Evolutionary conservation across 2,113 vertebrate species (phyloP), one percentile per base, ranked within the genome.

Genomic region (Toxostoma redivivum): DNA sequence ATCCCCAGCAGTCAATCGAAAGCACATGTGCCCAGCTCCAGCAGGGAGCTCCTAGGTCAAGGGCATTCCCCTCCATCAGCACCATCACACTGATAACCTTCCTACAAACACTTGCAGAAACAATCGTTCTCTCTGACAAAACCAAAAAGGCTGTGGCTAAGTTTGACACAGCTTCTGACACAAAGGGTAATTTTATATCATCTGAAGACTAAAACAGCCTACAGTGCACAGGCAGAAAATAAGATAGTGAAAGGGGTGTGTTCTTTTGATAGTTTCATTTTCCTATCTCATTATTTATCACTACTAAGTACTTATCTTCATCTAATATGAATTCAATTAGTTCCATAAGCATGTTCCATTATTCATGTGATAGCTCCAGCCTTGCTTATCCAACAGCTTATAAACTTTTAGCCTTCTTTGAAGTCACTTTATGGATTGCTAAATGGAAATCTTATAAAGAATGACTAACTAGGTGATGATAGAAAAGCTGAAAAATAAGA

Each of bases 391-490:
- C 83, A 95, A 93, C 79, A 96, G 93, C 87, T 96, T 95, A 98
- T 84, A 92, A 98, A 98, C 93, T 86, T 95, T 90, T 94, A 71
- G 74, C 91, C 81, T 96, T 88, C 97, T 98, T 98, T 98, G 97
- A 99, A 98, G 97, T 98, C 94, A 90, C 87, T 98, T 97, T 97
- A 97, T 97, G 97, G 95, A 97, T 87, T 97, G 95, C 92, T 98
- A 97, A 97, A 96, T 90, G 93, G 91, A 95, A 95, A 96, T 96
- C 96, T 93, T 97, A 96, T 79, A 95, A 89, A 82, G 91, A 95
- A 98, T 97, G 98, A 98, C 97, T 98, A 98, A 98, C 95, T 97
- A 98, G 97, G 97, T 98, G 98, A 98, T 97, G 97, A 98, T 88
- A 97, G 96, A 94, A 96, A 95, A 98, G 97, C 78, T 81, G 83